A percentile compares a stretch with the other conserved stretches of the same genome.
phyloP scores from a whole-genome alignment of 2,888 invertebrate genomes.

The Pristionchus entomophagus region DNA sequence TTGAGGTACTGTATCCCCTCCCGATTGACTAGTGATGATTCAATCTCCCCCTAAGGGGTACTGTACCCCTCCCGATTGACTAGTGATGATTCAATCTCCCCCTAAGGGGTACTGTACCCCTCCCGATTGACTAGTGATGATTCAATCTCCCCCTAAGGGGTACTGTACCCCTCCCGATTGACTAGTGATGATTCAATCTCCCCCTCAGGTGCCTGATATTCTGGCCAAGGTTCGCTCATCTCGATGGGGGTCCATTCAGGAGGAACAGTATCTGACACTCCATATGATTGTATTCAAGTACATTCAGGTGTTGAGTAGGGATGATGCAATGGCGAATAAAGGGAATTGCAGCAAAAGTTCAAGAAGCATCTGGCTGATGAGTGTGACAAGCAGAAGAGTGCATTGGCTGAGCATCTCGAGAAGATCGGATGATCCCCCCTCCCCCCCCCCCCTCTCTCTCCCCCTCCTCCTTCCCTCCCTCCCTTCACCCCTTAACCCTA shows the following conservation, averaged over 20 bases:
- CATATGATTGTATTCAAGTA: slow-evolving; percentile 36
- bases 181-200: not conserved
- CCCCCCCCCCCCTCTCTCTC: no score
- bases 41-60: slow-evolving; percentile 16
- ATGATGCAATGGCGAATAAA: not conserved
- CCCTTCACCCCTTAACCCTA: not conserved
- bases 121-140: not conserved
- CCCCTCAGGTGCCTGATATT: not conserved
- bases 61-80: not conserved
- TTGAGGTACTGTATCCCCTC: slow-evolving; percentile 4
- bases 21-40: not conserved
- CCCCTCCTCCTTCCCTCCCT: not conserved
- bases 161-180: not conserved
- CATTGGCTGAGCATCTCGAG: slow-evolving; percentile 24
- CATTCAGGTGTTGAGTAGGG: slow-evolving; percentile 14
- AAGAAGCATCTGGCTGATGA: not conserved
- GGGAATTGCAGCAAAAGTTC: slow-evolving; percentile 39
- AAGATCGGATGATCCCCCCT: not conserved
- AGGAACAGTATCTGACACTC: slow-evolving; percentile 27
- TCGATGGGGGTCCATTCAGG: slow-evolving; percentile 28
- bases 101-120: slow-evolving; percentile 11
- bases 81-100: not conserved
- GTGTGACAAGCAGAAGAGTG: slow-evolving; percentile 32
- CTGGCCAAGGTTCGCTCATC: slow-evolving; percentile 13
- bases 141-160: not conserved